Base-by-base conservation (phyloP, 1,140 invertebrate species). In the Paramacrobiotus metropolitanus region DNA sequence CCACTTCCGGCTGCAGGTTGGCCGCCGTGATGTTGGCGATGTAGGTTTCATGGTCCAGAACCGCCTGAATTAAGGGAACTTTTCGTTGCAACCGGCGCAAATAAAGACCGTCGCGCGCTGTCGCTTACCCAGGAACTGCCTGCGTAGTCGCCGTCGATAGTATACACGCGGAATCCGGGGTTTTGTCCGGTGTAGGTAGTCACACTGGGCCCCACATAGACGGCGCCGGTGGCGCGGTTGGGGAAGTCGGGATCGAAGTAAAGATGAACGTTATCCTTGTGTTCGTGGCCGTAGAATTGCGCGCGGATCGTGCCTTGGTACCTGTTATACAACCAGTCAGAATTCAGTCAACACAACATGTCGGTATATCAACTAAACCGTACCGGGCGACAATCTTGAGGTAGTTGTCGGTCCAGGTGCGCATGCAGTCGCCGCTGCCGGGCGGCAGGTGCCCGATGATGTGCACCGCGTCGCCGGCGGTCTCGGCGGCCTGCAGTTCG, bases 241-340 rank as follows among this genome's bases (percentile, higher is more conserved):
- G 82, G 76, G 61, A 71, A 75, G 0, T 79, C 80, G 68, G 77
- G 81, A 71, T 92, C 87, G 66, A 91, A 93, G 73, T 92, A 92
- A 29, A 95, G 75, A 72, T 91, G 84, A 69, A 92, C 91, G 73
- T 91, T 88, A 72, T 95, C 91, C 66, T 78, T 87, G 76, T 95
- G 91, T 1, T 88, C 93, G 68, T 95, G 91, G 1, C 90, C 91
- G 69, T 91, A 95, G 70, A 94, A 95, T 71, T 94, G 91, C 9
- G 86, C 86, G 0, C 81, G 80, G 63, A 95, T 87, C 0, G 87
- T 94, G 30, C 81, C 80, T 71, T 90, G 85, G 68, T 90, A 95
- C 68, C 79, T 79, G 9, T 64, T 72, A 65, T 67, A 62, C 9
- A n/a, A n/a, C n/a, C n/a, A n/a, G n/a, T n/a, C n/a, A n/a, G n/a